These are phyloP conservation scores for Monochamus saltuarius DNA, from an alignment of 1,140 invertebrate species.

Conservation along the genomic window DNA sequence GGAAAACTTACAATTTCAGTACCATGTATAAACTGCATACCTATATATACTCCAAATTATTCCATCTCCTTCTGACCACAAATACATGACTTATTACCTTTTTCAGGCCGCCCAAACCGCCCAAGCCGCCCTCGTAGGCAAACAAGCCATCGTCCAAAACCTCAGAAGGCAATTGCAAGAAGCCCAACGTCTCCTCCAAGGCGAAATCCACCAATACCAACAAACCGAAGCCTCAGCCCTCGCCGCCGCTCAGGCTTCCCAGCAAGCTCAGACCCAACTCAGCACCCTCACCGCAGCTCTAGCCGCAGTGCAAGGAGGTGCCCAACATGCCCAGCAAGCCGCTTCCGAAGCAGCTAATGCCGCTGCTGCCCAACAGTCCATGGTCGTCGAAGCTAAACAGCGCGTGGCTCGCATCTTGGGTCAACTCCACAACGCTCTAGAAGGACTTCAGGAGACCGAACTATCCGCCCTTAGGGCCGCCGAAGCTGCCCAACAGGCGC, in stretches of 20 bases:
- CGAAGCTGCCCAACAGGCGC: constrained; percentile 31
- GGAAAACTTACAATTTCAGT: no score
- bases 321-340: constrained; percentile 24
- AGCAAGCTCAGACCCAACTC: constrained; percentile 29
- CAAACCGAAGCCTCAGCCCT: constrained; percentile 30
- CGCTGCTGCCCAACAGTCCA: constrained; percentile 31
- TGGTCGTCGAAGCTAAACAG: constrained; percentile 33
- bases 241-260: constrained; percentile 29
- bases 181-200: constrained; percentile 29
- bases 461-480: constrained; percentile 28
- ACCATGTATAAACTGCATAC: no score
- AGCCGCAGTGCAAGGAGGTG: constrained; percentile 31
- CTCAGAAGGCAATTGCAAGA: constrained; percentile 30
- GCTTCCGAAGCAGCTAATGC: constrained; percentile 32
- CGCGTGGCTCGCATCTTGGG: constrained; percentile 20
- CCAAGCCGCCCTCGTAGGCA: constrained; percentile 37
- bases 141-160: constrained; percentile 34
- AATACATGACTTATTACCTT: no score
- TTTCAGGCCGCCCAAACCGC: constrained; percentile 35
- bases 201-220: constrained; percentile 31
- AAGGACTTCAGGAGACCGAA: constrained; percentile 31
- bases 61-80: no score
- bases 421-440: constrained; percentile 29
- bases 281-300: constrained; percentile 28
- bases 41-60: no score